Base-by-base conservation (phyloP, 2,888 invertebrate genomes). In the Spodoptera picta region DNA sequence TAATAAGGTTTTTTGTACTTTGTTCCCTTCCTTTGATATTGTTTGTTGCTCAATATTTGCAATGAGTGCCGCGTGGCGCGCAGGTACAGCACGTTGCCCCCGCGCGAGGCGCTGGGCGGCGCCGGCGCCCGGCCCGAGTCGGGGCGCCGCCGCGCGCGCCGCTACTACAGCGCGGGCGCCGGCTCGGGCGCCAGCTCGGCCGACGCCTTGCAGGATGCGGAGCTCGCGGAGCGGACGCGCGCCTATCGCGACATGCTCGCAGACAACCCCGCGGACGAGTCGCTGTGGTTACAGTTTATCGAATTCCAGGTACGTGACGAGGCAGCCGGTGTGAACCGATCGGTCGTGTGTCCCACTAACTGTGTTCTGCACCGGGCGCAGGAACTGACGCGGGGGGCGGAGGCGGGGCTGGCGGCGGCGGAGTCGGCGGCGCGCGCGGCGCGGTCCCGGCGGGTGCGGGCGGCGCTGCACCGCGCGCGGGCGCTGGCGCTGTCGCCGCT, bases 211-310 rank as follows among this genome's bases (percentile, higher is more conserved):
- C 36, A 43, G 2, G 66, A 44, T 46, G 75, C 65, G 14, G 83
- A 79, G 66, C 72, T 79, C 12, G 81, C 80, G 6, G 81, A 79
- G 70, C 87, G 90, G 42, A 80, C 73, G n/a, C 75, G 75, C 44
- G 83, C 85, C 49, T 85, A 80, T 74, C 86, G 87, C 24, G 81
- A 77, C 31, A 68, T 87, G 83, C 82, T 92, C 36, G 81, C 80
- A 1, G 83, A 75, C n/a, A 50, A 67, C 3, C 90, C 92, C 0
- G 14, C 19, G 4, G 89, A 91, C 67, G 80, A 79, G n/a, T 64
- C 64, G 7, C 79, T 90, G 7, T 92, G 92, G 92, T 82, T 90
- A 59, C 77, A 70, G 19, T 90, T 84, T 67, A 83, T 92, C 0
- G 83, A 87, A 46, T 91, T 90, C 60, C 89, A 88, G 86, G 91